These are phyloP conservation scores for Sialis fuliginosa DNA, from an alignment of 2,888 invertebrate species.

Conservation along the genomic window DNA sequence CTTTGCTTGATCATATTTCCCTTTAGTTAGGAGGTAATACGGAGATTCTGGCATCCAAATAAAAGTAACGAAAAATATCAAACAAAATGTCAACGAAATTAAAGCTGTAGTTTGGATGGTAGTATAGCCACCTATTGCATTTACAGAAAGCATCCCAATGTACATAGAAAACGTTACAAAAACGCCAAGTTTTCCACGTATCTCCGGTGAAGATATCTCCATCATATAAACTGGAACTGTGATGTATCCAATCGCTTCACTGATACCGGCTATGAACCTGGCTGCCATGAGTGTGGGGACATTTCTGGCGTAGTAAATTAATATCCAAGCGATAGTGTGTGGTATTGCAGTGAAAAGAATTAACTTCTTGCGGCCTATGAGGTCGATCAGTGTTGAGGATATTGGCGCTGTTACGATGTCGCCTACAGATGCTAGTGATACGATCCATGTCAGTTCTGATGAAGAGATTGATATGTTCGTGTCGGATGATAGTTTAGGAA, in stretches of 20 bases:
- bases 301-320: slow-evolving; percentile 1
- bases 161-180: slow-evolving; percentile 35
- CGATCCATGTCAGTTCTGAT: slow-evolving; percentile 3
- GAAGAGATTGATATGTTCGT: neutral
- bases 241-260: slow-evolving; percentile 25
- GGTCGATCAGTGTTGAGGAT: neutral
- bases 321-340: slow-evolving; percentile 1
- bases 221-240: slow-evolving; percentile 40
- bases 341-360: slow-evolving; percentile 1
- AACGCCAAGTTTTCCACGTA: slow-evolving; percentile 42
- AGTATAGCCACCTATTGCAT: slow-evolving; percentile 38
- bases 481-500: neutral
- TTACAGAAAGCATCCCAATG: slow-evolving; percentile 40
- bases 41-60: slow-evolving; percentile 46
- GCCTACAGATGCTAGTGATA: neutral
- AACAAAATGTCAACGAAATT: slow-evolving; percentile 35
- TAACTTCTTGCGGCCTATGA: slow-evolving; percentile 1
- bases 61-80: slow-evolving; percentile 35
- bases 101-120: slow-evolving; percentile 30
- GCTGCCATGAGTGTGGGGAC: neutral
- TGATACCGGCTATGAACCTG: slow-evolving; percentile 39
- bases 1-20: too few species aligned
- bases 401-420: slow-evolving; percentile 2
- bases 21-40: slow-evolving; percentile 18
- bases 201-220: slow-evolving; percentile 36